These are phyloP conservation scores for Ptilonorhynchus violaceus DNA, from an alignment of 2,113 vertebrate species.

Conservation along the genomic window DNA sequence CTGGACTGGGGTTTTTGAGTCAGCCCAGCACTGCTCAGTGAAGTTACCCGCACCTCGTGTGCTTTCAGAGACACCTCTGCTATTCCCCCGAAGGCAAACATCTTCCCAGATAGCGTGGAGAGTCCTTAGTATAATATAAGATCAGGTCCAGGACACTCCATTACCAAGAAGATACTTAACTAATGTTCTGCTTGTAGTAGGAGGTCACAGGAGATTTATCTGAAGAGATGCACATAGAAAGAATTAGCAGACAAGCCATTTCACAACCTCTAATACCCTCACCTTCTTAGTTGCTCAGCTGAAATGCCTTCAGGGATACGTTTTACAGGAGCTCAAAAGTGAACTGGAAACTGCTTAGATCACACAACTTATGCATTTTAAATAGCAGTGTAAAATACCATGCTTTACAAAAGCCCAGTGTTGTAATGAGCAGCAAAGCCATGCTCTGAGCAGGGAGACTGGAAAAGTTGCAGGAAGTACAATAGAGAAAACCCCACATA, in stretches of 20 bases:
- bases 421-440: background rate
- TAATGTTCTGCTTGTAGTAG: conserved; percentile 55
- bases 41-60: background rate
- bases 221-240: conserved; percentile 53
- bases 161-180: conserved; percentile 61
- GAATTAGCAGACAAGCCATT: conserved; percentile 67
- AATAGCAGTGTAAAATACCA: conserved; percentile 21
- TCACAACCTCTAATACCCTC: conserved; percentile 57
- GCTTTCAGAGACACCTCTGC: background rate
- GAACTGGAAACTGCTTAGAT: conserved; percentile 65
- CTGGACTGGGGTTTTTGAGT: accelerated
- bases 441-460: background rate
- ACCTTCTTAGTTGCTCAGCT: conserved; percentile 34
- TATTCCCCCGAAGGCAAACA: background rate
- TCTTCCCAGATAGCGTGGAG: background rate
- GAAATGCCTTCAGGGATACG: conserved; percentile 54
- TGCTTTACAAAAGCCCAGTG: conserved; percentile 37
- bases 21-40: background rate
- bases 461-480: background rate
- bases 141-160: conserved; percentile 35
- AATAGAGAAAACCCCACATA: background rate
- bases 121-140: background rate
- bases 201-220: conserved; percentile 65
- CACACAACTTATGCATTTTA: conserved; percentile 68
- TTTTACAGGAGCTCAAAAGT: conserved; percentile 60